These are phyloP conservation scores for Anolis carolinensis DNA, from an alignment of 2,113 vertebrate genomes.

Conservation along the genomic window DNA sequence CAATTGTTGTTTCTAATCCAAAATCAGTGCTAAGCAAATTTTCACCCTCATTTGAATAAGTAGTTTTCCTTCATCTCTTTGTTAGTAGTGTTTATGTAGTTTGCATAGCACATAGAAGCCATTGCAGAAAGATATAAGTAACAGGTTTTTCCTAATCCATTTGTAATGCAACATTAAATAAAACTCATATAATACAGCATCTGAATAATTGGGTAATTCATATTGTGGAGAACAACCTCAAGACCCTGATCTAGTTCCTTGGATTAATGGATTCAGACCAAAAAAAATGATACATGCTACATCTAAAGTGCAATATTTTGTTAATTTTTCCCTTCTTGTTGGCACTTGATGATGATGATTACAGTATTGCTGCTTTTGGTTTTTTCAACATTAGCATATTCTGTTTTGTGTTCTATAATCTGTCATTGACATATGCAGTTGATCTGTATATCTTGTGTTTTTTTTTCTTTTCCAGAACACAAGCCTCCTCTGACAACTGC, in stretches of 20 bases:
- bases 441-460: conserved; percentile 12
- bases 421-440: background rate
- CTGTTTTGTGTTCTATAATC: background rate
- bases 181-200: background rate
- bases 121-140: background rate
- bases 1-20: background rate
- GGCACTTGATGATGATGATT: background rate
- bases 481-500: conserved; percentile 82
- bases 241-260: too few species aligned
- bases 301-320: too few species aligned
- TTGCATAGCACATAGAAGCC: background rate
- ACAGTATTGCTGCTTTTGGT: background rate
- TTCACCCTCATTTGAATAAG: background rate
- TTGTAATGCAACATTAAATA: background rate
- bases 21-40: background rate
- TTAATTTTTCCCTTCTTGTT: too few species aligned
- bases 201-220: background rate
- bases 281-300: background rate
- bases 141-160: background rate
- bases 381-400: background rate
- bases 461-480: conserved; percentile 77
- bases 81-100: background rate
- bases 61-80: background rate
- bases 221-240: background rate
- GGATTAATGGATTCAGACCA: too few species aligned